Evolutionary conservation across 2,113 vertebrate genomes (phyloP), one percentile per base, ranked within the genome.

Genomic region (Bufo gargarizans): DNA sequence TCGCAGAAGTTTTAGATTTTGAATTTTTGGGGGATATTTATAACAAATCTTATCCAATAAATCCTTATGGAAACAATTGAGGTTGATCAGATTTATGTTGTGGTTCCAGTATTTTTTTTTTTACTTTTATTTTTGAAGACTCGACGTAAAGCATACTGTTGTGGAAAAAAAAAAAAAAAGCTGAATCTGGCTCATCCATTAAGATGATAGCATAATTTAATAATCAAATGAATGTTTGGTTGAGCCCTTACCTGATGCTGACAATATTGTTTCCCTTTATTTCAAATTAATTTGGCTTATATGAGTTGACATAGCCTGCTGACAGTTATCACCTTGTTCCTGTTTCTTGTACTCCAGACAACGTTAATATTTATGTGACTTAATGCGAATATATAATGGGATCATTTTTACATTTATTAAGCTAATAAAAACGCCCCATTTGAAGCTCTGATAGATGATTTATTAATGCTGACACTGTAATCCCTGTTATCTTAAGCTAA

Each of bases 401-500:
- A 63, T 76, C 14, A 77, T 55, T 84, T 82, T 77, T 85, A 85
- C 58, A 89, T 65, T 85, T 65, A 50, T 0, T 0, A 80, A 1
- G 86, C 74, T 84, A 90, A 90, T 90, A 88, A 33, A 86, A 61
- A 86, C 0, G 0, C 4, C 85, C 90, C 87, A 91, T 89, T 89
- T 20, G 76, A 91, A 88, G 91, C 85, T 90, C 91, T 86, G 72
- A 47, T 81, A 81, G 87, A 88, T 47, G 91, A 91, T 88, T 90
- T 86, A 92, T 93, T 81, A 86, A 77, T 85, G 92, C 82, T 89
- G 79, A 22, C 91, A 93, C 92, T 92, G 94, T 89, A 89, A 91
- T 82, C 43, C 80, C 91, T 92, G 90, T 95, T 97, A 97, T 97
- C 96, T 94, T 89, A 86, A 92, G 85, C 94, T 93, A 95, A 96